phyloP scores from a whole-genome alignment of 2,113 vertebrate species.

The Synchiropus splendidus region DNA sequence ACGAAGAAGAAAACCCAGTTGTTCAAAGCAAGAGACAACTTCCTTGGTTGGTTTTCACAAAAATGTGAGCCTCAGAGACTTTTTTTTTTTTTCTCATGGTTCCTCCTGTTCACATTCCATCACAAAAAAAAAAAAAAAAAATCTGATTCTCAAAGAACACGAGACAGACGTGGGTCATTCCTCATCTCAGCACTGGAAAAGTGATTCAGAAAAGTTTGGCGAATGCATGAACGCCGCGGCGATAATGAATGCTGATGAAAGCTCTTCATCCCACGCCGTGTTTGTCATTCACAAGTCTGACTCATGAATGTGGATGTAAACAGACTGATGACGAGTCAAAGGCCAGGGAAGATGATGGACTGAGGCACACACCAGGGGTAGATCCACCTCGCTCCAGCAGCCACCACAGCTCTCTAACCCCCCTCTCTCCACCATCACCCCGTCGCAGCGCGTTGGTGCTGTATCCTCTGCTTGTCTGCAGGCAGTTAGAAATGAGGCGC shows the following conservation, averaged over 20 bases:
- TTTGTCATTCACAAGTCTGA: constrained; percentile 40
- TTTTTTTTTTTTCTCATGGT: no score
- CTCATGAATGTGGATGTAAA: constrained; percentile 27
- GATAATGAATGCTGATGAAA: constrained; percentile 23
- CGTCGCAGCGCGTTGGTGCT: constrained; percentile 6
- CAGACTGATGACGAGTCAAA: constrained; percentile 32
- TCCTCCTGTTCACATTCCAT: no score
- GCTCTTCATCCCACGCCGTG: constrained; percentile 32
- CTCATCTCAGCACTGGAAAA: no score
- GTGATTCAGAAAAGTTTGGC: no score
- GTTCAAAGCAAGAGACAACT: no score
- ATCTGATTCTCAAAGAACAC: no score
- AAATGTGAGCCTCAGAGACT: no score
- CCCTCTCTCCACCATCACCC: neutral
- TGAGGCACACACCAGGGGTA: constrained; percentile 16
- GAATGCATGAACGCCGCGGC: no score
- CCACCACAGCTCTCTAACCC: neutral
- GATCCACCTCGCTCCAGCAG: constrained; percentile 17
- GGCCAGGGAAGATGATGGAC: constrained; percentile 28
- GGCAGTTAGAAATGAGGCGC: constrained; percentile 46
- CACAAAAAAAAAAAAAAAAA: no score
- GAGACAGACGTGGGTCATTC: no score
- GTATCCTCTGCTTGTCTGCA: constrained; percentile 34
- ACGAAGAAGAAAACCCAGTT: no score
- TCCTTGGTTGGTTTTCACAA: no score